Conservation (phyloP, 1,140 invertebrate genomes). For the Zophobas atratus region DNA sequence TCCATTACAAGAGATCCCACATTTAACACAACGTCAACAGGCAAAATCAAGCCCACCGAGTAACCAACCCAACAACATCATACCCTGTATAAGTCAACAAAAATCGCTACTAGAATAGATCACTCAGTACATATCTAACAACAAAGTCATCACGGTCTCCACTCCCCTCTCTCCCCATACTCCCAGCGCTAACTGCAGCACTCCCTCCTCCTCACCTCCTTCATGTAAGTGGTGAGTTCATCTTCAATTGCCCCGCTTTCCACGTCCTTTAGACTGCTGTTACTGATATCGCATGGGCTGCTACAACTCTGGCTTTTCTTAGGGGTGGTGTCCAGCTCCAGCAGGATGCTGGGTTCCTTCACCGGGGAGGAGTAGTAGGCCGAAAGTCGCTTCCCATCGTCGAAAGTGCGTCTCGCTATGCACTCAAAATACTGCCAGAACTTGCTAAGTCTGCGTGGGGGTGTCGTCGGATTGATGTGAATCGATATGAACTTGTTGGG, state of each 20-base stretch:
- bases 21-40: too few relatives aligned
- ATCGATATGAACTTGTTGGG: conserved; percentile 29
- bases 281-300: conserved; percentile 65
- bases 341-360: conserved; percentile 27
- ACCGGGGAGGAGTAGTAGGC: conserved; percentile 41
- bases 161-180: background rate
- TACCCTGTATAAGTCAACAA: too few relatives aligned
- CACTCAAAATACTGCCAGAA: conserved; percentile 51
- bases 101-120: too few relatives aligned
- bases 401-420: conserved; percentile 51
- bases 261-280: conserved; percentile 67
- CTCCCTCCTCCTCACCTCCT: conserved; percentile 61
- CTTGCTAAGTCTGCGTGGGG: conserved; percentile 43
- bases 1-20: too few relatives aligned
- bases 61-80: too few relatives aligned
- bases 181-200: conserved; percentile 7
- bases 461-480: conserved; percentile 27
- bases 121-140: background rate
- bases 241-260: conserved; percentile 66
- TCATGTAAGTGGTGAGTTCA: conserved; percentile 68
- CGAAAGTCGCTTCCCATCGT: conserved; percentile 48
- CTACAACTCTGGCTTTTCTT: conserved; percentile 11
- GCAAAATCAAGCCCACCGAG: too few relatives aligned
- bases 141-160: background rate
- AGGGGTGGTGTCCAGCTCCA: conserved; percentile 35